Base-by-base conservation (phyloP, 2,797 vertebrate species). In the Sebastes melanostomus region DNA sequence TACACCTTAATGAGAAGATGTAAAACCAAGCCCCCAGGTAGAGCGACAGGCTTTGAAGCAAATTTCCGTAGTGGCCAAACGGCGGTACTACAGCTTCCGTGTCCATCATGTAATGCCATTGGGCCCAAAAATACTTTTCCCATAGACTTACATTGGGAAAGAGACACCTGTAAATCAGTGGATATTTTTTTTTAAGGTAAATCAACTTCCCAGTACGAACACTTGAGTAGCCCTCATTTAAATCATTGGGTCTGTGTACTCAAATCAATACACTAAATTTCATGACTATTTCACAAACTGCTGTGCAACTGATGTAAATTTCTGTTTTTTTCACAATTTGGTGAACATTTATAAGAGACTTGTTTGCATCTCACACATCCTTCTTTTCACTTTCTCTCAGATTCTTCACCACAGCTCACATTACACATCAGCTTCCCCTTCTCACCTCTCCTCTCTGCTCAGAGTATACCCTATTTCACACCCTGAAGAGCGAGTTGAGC, bases 401-500 rank as follows among this genome's bases (percentile, higher is more conserved):
- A 36, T 25, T 46, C 8, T 60, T 29, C 25, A 2, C 24, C 55
- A 58, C 24, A 3, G 56, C 25, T 59, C 56, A 29, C 24, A 29
- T 50, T 34, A 29, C 58, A 66, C 30, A 54, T 81, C 58, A 29
- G 34, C 24, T n/a, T 56, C 24, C 22, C 62, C n/a, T 50, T 74
- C 50, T 60, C 52, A 54, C 58, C 70, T 55, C 65, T 20, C 6
- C 25, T 65, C n/a, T 46, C 14, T 13, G 13, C 61, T 59, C 36
- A 3, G 11, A n/a, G 73, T 34, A n/a, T 67, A 79, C 30, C 65
- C 55, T 58, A 16, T 73, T 85, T 84, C 76, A 76, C 70, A 75
- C 58, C 66, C 8, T 11, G 27, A 63, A 50, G 59, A 73, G 34
- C 11, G 12, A 56, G 66, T 32, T 4, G 5, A 63, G 66, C 55